Evolutionary conservation across 2,888 invertebrate genomes (phyloP), one percentile per base, ranked within the genome.

Genomic region (Sinelater perroti): DNA sequence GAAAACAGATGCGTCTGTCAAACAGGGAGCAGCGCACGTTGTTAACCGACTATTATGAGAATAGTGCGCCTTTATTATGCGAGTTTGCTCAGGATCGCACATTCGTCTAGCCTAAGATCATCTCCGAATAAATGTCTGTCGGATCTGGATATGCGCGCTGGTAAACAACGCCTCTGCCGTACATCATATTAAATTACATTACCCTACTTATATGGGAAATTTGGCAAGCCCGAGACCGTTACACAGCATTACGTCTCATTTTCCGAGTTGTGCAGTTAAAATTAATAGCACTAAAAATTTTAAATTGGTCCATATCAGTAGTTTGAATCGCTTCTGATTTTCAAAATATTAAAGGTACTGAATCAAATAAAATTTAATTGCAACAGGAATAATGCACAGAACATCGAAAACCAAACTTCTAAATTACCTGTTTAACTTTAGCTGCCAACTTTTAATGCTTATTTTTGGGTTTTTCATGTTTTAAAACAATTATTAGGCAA

Each of bases 1-100:
- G 20, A 50, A 50, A 40, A 50, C 38, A 42, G 31, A 52, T 52
- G 52, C 16, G 52, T 52, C 33, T 52, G 40, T 14, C 24, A 33
- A 33, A 52, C 33, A 24, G 33, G 31, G 40, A 14, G 24, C 42
- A 2, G 42, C 30, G 24, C 42, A 30, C 16, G 40, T n/a, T 20
- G 26, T 38, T 16, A 26, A 30, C 52, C 13, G 33, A 33, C 17
- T 52, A 33, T 52, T 52, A 52, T 42, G 42, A 13, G 42, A 52
- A 52, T 52, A 52, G 52, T 52, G 42, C 40, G 52, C 33, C 40
- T 52, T 52, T 52, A 52, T 52, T 52, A 52, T 40, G 31, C 42
- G 20, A 52, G 42, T 52, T 52, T 42, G 24, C 17, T 33, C 21
- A 20, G 33, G 13, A 52, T 52, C 33, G 11, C 52, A 24, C 38